These are phyloP conservation scores for Brachionus plicatilis DNA, from an alignment of 1,140 invertebrate species.

Conservation along the genomic window DNA sequence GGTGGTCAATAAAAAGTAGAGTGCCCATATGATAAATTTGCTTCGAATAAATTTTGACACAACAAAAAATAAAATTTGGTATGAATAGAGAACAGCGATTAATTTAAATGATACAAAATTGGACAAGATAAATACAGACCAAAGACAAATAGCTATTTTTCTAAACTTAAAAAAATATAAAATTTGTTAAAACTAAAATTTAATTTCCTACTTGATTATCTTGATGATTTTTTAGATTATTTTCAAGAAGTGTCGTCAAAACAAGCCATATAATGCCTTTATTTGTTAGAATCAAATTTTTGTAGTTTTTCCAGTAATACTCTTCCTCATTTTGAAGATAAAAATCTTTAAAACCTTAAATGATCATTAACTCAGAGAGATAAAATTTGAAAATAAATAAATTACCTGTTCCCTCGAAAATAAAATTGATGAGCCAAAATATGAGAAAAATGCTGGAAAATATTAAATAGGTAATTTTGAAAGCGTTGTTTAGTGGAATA, in stretches of 20 bases:
- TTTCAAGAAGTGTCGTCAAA: background rate
- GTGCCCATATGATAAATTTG: background rate
- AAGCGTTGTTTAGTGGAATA: no score
- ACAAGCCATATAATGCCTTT: background rate
- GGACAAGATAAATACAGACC: background rate
- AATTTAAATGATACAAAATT: background rate
- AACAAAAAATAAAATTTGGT: background rate
- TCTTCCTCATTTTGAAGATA: background rate
- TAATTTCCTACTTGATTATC: background rate
- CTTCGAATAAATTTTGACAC: background rate
- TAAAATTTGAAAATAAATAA: background rate
- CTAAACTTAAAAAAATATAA: background rate
- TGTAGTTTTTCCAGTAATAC: background rate
- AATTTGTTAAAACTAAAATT: background rate
- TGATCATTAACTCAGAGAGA: background rate
- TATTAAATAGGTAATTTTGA: no score
- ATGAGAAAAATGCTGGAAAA: background rate
- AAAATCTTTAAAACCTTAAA: background rate
- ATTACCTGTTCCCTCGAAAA: background rate
- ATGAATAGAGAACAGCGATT: background rate
- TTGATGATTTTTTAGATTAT: background rate
- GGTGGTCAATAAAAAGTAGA: background rate
- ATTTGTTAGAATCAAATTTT: background rate
- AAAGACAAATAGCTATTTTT: background rate
- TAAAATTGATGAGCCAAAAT: background rate